Evolutionary conservation across 53 echinoderm and acorn worm genomes (phyloP), one percentile per base, ranked within the genome.

Genomic region (Glandiceps talaboti): DNA sequence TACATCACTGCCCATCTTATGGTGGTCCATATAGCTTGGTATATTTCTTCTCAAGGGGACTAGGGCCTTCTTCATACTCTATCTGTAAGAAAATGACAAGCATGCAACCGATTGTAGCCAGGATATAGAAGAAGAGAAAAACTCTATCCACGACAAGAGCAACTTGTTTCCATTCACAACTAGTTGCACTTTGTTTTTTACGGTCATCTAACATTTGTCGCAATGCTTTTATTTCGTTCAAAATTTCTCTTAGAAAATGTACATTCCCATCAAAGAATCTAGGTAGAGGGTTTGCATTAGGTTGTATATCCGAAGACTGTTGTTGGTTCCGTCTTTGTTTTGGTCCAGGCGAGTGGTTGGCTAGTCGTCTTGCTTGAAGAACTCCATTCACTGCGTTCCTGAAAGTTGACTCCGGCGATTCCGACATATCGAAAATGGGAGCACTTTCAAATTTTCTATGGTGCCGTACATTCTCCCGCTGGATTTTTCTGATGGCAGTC

Each of bases 121-220:
- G 32, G 27, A 99, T 76, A 33, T 89, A 99, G 28, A 99, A 86
- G 30, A 99, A 79, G 91, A 94, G 91, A 74, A 99, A 93, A 31
- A 99, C 80, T 12, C 99, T 77, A 73, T 99, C 99, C 0, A 99
- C 88, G 14, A 99, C 91, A 80, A 93, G 45, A 0, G 99, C 99
- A 0, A 99, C 99, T 72, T 94, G 93, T 32, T 93, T 93, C 99
- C 99, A 99, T 30, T 99, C 99, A 29, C 88, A 89, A 27, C 90
- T 83, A 79, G 86, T 86, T 30, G 77, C 77, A 29, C 86, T 88
- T 27, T 85, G 84, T n/a, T 84, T 81, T 27, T 91, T 84, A 27
- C 87, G 86, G 25, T 85, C 88, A 1, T 85, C 79, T 26, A 91
- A 81, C 25, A 83, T 89, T 29, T 82, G 84, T 77, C 90, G 85